Conservation (phyloP, 2,797 vertebrate genomes). For the Gadopsis bispinosus region DNA sequence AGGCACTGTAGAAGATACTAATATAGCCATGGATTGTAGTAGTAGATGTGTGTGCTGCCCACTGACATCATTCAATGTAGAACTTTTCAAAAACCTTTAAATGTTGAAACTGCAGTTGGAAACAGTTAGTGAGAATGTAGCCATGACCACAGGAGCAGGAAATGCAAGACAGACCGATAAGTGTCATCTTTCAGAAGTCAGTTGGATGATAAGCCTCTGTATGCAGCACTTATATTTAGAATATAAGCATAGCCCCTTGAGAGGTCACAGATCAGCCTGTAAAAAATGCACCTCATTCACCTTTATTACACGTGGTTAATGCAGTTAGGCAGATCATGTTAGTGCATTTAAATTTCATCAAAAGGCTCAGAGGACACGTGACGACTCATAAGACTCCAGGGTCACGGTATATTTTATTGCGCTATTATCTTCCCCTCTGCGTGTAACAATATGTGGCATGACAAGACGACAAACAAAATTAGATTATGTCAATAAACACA, state of each 20-base stretch:
- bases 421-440: background rate
- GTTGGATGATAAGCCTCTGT: slow-evolving; percentile 36
- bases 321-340: background rate
- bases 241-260: background rate
- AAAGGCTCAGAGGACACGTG: background rate
- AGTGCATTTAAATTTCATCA: background rate
- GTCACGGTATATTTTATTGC: background rate
- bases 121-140: background rate
- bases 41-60: background rate
- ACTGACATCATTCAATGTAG: background rate
- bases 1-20: background rate
- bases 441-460: background rate
- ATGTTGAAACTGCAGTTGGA: background rate
- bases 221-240: slow-evolving; percentile 2
- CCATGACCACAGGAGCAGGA: slow-evolving; percentile 58
- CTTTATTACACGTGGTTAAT: slow-evolving; percentile 2
- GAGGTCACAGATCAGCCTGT: background rate
- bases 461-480: background rate
- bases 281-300: background rate
- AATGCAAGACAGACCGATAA: slow-evolving; percentile 45
- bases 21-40: background rate
- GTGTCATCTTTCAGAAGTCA: slow-evolving; percentile 25
- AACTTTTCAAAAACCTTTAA: slow-evolving; percentile 2
- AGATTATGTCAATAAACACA: background rate
- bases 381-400: background rate